Evolutionary conservation across 2,113 vertebrate species (phyloP).

Genomic region (Oncorhynchus clarkii): DNA sequence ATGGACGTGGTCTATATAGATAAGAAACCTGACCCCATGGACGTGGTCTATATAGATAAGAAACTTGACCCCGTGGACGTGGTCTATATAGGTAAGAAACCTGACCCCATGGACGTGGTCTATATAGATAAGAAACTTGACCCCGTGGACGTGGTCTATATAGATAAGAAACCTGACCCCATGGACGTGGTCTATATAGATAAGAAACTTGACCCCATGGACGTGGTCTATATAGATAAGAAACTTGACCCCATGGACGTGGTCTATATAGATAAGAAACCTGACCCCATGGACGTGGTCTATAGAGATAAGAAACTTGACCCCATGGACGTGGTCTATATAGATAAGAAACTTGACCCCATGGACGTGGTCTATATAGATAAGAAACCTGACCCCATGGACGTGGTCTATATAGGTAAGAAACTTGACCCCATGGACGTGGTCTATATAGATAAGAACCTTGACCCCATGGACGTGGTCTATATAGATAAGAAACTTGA

Average conservation of each 20-base stretch:
- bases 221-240: conserved; percentile 83
- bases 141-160: too few relatives aligned
- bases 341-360: too few relatives aligned
- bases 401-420: conserved; percentile 88
- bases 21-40: conserved; percentile 59
- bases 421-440: not conserved
- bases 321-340: too few relatives aligned
- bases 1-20: conserved; percentile 75
- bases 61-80: conserved; percentile 63
- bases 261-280: too few relatives aligned
- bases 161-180: too few relatives aligned
- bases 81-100: conserved; percentile 82
- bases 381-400: conserved; percentile 27
- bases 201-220: conserved; percentile 59
- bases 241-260: not conserved
- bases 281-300: conserved; percentile 67
- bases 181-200: conserved; percentile 84
- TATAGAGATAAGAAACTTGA: conserved; percentile 82
- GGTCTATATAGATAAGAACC: conserved; percentile 83
- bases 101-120: too few relatives aligned
- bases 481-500: too few relatives aligned
- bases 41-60: too few relatives aligned
- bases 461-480: too few relatives aligned
- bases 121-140: too few relatives aligned
- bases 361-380: too few relatives aligned